phyloP scores from a whole-genome alignment of 2,797 vertebrate genomes.

The Sciurus carolinensis region DNA sequence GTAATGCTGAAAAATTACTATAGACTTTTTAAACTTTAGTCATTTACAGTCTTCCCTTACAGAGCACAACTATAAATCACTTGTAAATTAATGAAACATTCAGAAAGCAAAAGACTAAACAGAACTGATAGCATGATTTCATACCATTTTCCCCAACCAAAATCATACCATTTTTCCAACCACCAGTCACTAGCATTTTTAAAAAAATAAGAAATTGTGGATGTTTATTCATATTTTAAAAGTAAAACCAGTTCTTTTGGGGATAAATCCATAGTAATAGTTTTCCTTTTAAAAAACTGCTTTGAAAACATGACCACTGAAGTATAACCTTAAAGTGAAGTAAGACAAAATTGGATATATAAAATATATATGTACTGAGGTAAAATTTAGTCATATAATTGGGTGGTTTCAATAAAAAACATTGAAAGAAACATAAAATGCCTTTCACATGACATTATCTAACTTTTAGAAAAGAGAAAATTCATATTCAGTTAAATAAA shows the following conservation, averaged over 20 bases:
- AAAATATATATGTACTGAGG: conserved; percentile 12
- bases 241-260: conserved; percentile 19
- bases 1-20: not conserved
- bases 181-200: not conserved
- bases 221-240: not conserved
- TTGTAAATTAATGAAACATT: not conserved
- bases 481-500: conserved; percentile 26
- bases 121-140: conserved; percentile 4
- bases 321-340: not conserved
- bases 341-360: conserved; percentile 55
- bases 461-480: conserved; percentile 53
- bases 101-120: conserved; percentile 59
- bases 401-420: conserved; percentile 36
- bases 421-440: conserved; percentile 51
- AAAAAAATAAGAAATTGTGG: not conserved
- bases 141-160: not conserved
- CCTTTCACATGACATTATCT: conserved; percentile 17
- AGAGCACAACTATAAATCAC: not conserved
- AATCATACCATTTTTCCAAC: not conserved
- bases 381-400: conserved; percentile 33
- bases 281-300: conserved; percentile 46
- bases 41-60: conserved; percentile 5
- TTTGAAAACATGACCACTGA: conserved; percentile 67
- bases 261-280: conserved; percentile 19
- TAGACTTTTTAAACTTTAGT: conserved; percentile 38